These are phyloP conservation scores for Nemotelus pantherinus DNA, from an alignment of 2,888 invertebrate species.

Conservation along the genomic window DNA sequence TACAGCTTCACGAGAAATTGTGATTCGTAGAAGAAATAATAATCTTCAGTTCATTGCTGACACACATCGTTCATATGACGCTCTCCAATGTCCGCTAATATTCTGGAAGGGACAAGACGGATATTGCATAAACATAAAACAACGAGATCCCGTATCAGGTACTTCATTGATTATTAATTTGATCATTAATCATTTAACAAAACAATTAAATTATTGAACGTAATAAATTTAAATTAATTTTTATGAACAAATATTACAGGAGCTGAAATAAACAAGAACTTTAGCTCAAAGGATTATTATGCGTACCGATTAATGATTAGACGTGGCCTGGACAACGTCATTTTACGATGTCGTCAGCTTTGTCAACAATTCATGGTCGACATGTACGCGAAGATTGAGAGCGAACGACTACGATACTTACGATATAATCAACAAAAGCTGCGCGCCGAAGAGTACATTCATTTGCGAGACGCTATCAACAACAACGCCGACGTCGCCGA, in stretches of 20 bases:
- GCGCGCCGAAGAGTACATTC: too few relatives aligned
- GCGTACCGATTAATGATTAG: constrained; percentile 52
- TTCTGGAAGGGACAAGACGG: constrained; percentile 55
- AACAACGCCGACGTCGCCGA: too few relatives aligned
- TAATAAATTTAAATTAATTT: constrained; percentile 44
- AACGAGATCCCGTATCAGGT: constrained; percentile 21
- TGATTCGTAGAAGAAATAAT: constrained; percentile 52
- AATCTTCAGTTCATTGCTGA: constrained; percentile 53
- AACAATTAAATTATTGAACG: neutral
- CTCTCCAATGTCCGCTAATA: constrained; percentile 55
- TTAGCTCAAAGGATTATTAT: constrained; percentile 44
- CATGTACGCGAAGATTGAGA: neutral
- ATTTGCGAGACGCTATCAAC: too few relatives aligned
- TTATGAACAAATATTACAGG: constrained; percentile 40
- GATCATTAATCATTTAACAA: constrained; percentile 16
- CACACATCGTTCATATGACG: constrained; percentile 51
- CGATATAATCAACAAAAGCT: too few relatives aligned
- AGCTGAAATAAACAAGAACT: constrained; percentile 48
- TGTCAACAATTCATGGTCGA: constrained; percentile 13
- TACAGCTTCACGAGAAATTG: constrained; percentile 52
- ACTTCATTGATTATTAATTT: constrained; percentile 41
- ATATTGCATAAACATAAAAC: constrained; percentile 52
- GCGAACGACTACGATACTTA: too few relatives aligned
- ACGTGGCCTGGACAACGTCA: constrained; percentile 13
- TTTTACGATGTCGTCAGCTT: neutral